phyloP scores from a whole-genome alignment of 2,113 vertebrate genomes.

The Pluvialis apricaria region DNA sequence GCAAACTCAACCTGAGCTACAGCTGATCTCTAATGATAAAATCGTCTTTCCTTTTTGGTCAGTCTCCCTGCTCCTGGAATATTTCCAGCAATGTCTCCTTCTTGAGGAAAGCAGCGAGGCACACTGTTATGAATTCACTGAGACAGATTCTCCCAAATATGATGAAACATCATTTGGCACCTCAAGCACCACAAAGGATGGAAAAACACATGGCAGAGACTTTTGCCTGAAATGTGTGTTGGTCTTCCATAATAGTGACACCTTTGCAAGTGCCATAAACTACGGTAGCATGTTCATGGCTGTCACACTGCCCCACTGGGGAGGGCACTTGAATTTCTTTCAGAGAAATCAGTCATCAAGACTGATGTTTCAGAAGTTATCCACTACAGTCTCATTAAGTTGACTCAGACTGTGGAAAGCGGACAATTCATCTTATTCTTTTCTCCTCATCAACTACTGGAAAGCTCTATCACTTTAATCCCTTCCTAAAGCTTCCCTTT shows the following conservation, averaged over 20 bases:
- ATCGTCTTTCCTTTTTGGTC: neutral
- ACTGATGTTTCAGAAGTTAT: neutral
- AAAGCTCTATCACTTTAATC: neutral
- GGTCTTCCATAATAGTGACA: neutral
- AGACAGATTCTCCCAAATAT: neutral
- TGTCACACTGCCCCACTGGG: neutral
- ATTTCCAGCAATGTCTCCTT: neutral
- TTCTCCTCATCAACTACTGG: neutral
- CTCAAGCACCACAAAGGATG: neutral
- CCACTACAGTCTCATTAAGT: neutral
- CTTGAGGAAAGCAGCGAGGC: neutral
- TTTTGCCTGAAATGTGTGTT: neutral
- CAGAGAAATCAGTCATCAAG: neutral
- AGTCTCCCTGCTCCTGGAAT: neutral
- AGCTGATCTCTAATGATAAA: neutral
- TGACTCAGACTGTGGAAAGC: neutral
- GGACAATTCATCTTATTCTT: neutral
- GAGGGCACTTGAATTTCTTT: neutral
- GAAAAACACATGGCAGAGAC: neutral
- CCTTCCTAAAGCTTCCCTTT: neutral
- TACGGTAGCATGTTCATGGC: neutral
- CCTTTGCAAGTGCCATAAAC: neutral
- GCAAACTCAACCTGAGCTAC: neutral
- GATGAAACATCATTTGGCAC: neutral
- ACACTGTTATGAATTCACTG: neutral